Conservation (phyloP, 2,888 invertebrate species). For the Poecilus cupreus region DNA sequence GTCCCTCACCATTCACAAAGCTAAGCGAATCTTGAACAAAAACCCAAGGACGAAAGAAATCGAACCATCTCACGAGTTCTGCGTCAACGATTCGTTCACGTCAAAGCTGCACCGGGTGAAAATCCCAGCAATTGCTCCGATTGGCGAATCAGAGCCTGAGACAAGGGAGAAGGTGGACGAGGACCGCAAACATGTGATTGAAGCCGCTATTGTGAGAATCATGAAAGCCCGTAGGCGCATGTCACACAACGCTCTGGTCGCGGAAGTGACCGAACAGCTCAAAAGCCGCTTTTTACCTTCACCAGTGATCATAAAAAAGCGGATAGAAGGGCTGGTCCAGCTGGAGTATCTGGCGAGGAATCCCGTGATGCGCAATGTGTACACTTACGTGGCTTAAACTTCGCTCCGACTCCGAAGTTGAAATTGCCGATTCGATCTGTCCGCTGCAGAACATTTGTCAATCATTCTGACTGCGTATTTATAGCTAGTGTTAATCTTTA, state of each 20-base stretch:
- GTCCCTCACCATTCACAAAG: conserved; percentile 98
- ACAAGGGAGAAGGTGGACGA: conserved; percentile 98
- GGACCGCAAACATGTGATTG: conserved; percentile 99
- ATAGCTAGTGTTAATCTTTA: conserved; percentile 58
- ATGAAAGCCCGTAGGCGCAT: conserved; percentile 99
- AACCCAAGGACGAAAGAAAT: conserved; percentile 98
- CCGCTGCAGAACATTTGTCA: too few relatives aligned
- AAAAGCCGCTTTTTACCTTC: conserved; percentile 98
- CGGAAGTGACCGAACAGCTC: conserved; percentile 98
- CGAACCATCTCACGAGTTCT: conserved; percentile 92
- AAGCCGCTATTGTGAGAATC: conserved; percentile 98
- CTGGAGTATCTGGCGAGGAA: conserved; percentile 98
- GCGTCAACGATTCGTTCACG: conserved; percentile 97
- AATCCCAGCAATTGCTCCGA: conserved; percentile 95
- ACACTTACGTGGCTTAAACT: conserved; percentile 93
- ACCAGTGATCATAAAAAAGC: conserved; percentile 98
- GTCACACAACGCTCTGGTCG: conserved; percentile 94
- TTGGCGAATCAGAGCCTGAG: conserved; percentile 99
- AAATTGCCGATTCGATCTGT: conserved; percentile 30
- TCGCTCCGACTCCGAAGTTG: conserved; percentile 1
- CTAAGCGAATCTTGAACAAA: conserved; percentile 94
- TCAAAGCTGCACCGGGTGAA: conserved; percentile 97
- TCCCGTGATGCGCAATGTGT: conserved; percentile 96
- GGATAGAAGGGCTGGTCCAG: conserved; percentile 99
- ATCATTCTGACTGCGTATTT: conserved; percentile 58